Base-by-base conservation (phyloP, 2,113 vertebrate species). In the Menura novaehollandiae region DNA sequence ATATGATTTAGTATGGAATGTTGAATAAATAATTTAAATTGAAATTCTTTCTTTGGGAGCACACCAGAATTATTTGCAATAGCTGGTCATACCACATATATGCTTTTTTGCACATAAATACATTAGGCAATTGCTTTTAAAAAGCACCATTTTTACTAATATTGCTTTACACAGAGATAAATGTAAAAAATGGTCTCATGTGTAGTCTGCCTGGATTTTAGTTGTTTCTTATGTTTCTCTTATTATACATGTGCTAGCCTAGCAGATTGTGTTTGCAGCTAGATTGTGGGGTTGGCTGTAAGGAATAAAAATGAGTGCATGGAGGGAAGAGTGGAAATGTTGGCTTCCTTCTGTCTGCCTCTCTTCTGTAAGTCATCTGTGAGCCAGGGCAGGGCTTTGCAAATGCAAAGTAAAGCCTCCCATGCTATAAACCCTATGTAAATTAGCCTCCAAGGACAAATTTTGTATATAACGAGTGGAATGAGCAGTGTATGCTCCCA, bases 11-110 rank as follows among this genome's bases (percentile, higher is more conserved):
- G 96, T 90, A 96, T 96, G 94, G 97, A 97, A 96, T 96, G 97
- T 97, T 97, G 94, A 96, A 97, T 98, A 97, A 98, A 98, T 97
- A 97, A 97, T 94, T 97, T 93, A 96, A 96, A 96, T 96, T 89
- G 72, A 89, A 96, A 94, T 85, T 94, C 46, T 95, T 97, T 95
- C 77, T 67, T 92, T 96, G 82, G 94, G 94, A 96, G 91, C 91
- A 96, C 93, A 95, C 72, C 67, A 95, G 91, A 97, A 96, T 88
- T 88, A 73, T 93, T 91, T 83, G 37, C 96, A 91, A 85, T 95
- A 94, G 89, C 60, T 80, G 35, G 78, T 84, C 74, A 74, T 86
- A 89, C 82, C 27, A 1, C 72, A 67, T 59, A 51, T 77, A 93
- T 44, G 55, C 72, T 60, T 88, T 60, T 88, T 81, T 93, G 60